Evolutionary conservation across 30 jellyfish, hydroid and myxozoan species (phyloP), one percentile per base, ranked within the genome.

Genomic region (Chironex yamaguchii): DNA sequence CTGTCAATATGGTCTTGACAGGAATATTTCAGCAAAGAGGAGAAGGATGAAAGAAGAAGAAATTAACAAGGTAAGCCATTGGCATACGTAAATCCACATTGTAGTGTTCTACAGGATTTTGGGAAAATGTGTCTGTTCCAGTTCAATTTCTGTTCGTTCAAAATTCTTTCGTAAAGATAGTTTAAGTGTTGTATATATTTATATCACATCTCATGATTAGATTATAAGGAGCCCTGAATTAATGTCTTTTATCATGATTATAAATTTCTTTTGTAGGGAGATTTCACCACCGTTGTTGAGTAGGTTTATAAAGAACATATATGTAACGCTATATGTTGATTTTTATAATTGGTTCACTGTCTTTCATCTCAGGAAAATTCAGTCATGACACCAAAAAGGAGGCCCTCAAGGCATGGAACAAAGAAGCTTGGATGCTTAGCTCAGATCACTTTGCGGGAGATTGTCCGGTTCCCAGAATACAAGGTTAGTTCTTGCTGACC

Each of bases 1-100:
- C 26, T 84, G 93, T 71, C 88, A 84, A 29, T 84, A 32, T 71
- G 93, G 93, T 29, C 88, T 84, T 6, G 93, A 84, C 76, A 69
- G 93, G 48, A 67, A 62, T 52, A 36, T 69, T 27, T 36, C 93
- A 24, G 53, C 93, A 4, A 84, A 84, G 82, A 71, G 72, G 72
- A 84, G 52, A 58, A 50, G 54, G 13, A 81, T 84, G 11, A 82
- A 84, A 25, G 21, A 34, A 28, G 72, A 69, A 36, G 93, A 82
- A 12, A 70, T 84, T n/a, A 88, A 84, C 23, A 74, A 64, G 84
- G 78, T 84, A 12, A 30, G 84, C 23, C 58, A 71, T 81, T 87
- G 71, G 17, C 2, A 21, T 27, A 13, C 11, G 14, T 3, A 71
- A 11, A 2, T 23, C 12, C 25, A 31, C n/a, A 9, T 12, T 20